Base-by-base conservation (phyloP, 2,888 invertebrate genomes). In the Atrina japonica region DNA sequence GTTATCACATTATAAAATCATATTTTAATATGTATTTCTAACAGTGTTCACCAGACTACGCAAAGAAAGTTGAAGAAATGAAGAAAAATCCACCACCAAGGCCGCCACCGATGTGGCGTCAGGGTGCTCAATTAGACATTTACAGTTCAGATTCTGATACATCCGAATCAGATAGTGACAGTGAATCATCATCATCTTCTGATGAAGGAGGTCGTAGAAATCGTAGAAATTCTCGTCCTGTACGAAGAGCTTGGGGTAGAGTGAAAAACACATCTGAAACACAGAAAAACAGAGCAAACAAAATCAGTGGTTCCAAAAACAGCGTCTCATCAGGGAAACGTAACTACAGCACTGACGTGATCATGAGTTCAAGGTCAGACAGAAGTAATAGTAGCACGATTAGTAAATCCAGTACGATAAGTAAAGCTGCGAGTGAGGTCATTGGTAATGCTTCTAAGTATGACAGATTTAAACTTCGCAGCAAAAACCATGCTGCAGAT, bases 41-140 rank as follows among this genome's bases (percentile, higher is more conserved):
- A 14, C 55, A 70, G 70, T 70, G 70, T 61, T 66, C 60, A n/a
- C 61, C 60, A 29, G 61, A 70, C 27, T 70, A 66, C 53, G 66
- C 66, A 35, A 70, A 70, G 40, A 52, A 55, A 61, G 45, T 52
- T 47, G 61, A 43, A 49, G 66, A 66, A 66, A 30, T 50, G 29
- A 56, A 58, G 25, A 58, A 30, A n/a, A 67, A 59, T 29, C 60
- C 60, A 40, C 67, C 67, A 50, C 67, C 67, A 14, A 29, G 53
- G 30, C 60, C 60, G 7, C 25, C 52, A 53, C 60, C 52, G 11
- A 45, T 52, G 9, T 60, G 55, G 60, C 40, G 67, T 18, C 35
- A 53, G 45, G 41, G 43, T 25, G 67, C 67, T 23, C 25, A 53
- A n/a, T 23, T 60, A 11, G 30, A 60, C 30, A 29, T 60, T 25